Evolutionary conservation across 2,888 invertebrate genomes (phyloP), one percentile per base, ranked within the genome.

Genomic region (Tenthredo mesomela): DNA sequence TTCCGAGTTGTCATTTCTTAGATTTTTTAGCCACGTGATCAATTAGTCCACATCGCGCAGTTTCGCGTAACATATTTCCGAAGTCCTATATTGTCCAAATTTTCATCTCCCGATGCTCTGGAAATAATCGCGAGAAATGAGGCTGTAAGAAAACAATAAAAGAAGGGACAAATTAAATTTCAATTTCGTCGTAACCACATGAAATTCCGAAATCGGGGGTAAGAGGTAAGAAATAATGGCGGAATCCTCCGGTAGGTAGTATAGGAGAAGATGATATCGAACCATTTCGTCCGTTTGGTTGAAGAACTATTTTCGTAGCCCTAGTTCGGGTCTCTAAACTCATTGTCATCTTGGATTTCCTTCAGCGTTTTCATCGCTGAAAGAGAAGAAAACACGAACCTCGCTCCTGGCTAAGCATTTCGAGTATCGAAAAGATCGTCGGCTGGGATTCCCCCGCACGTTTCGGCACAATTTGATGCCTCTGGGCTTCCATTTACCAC

Each of bases 391-490:
- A 61, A 25, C 25, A 9, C 10, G 21, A 25, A 25, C 61, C 61
- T 61, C 61, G 61, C 61, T 61, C 10, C 61, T 61, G 61, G 61
- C 25, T 25, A 25, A 61, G 25, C 25, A 61, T 61, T 61, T 12
- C 12, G 21, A 25, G 61, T 61, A 61, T 61, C 61, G 61, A 61
- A 61, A 61, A 61, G 61, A 61, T 61, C 61, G 61, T 12, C 25
- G 61, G 25, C 21, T 61, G 61, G 61, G 61, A 61, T 61, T 61
- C 21, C 61, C 75, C 29, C 47, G 9, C 75, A 75, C 75, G 43
- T 75, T 75, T 47, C 43, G 29, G 29, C 43, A 75, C 75, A 75
- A 50, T 75, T 75, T 75, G 75, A 75, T 75, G 75, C 75, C 75
- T 75, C 75, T 47, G 15, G 75, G 75, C 75, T 75, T 47, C 75